These are phyloP conservation scores for Drosophila pseudotalamancana DNA, from an alignment of 2,888 invertebrate species.

Conservation along the genomic window DNA sequence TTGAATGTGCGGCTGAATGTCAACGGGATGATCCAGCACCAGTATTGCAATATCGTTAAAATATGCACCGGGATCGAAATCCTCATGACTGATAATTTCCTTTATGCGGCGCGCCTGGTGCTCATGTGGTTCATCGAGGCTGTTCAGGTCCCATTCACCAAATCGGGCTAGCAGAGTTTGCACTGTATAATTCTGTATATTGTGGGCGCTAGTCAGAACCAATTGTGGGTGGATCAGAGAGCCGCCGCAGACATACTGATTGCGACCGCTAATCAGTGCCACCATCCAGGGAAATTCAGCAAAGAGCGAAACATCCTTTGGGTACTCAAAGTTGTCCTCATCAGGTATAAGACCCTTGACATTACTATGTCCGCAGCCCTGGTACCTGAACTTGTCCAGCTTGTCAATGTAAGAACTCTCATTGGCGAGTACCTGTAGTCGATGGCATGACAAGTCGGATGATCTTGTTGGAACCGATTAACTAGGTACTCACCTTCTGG, in stretches of 20 bases:
- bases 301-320: conserved; percentile 87
- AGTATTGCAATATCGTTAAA: conserved; percentile 91
- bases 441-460: too few species aligned
- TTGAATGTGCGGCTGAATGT: conserved; percentile 88
- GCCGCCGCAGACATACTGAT: conserved; percentile 90
- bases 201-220: conserved; percentile 92
- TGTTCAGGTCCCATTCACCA: conserved; percentile 93
- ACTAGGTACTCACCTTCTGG: conserved; percentile 32
- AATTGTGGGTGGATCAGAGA: conserved; percentile 90
- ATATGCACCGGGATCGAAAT: conserved; percentile 87
- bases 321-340: conserved; percentile 85
- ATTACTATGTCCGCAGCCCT: conserved; percentile 89
- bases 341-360: conserved; percentile 89
- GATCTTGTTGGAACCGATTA: background rate
- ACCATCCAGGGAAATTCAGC: conserved; percentile 95
- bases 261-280: conserved; percentile 84
- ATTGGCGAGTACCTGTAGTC: conserved; percentile 25
- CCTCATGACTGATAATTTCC: conserved; percentile 79
- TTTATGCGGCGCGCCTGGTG: conserved; percentile 88
- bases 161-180: conserved; percentile 85
- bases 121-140: conserved; percentile 87
- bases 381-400: conserved; percentile 43
- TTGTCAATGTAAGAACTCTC: conserved; percentile 42
- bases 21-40: conserved; percentile 87
- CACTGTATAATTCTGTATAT: conserved; percentile 79